These are phyloP conservation scores for Megaceryle alcyon DNA, from an alignment of 2,797 vertebrate species.

Conservation along the genomic window DNA sequence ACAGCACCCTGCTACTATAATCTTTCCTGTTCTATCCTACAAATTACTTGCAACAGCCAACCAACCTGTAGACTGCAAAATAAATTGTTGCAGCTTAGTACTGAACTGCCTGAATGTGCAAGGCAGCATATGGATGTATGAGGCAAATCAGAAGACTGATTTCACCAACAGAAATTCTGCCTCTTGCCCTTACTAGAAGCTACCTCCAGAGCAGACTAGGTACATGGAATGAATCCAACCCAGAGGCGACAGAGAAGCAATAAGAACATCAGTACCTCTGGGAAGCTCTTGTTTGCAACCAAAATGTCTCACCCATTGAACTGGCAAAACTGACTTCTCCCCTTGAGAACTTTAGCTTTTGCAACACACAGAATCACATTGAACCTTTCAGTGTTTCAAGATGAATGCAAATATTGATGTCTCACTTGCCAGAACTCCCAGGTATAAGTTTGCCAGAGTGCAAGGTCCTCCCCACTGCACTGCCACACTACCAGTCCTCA, in stretches of 20 bases:
- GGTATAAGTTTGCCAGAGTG: not conserved
- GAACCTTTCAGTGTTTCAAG: not conserved
- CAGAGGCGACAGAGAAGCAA: not conserved
- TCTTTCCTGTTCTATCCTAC: not conserved
- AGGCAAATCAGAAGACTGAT: not conserved
- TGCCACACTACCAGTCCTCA: not conserved
- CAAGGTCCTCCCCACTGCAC: not conserved
- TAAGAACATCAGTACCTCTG: not conserved
- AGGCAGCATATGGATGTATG: not conserved
- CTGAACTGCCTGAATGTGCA: not conserved
- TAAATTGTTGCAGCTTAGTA: not conserved
- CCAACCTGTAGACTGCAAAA: not conserved
- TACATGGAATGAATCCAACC: not conserved
- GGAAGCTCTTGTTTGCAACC: not conserved
- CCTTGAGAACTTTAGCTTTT: not conserved
- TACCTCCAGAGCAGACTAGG: not conserved
- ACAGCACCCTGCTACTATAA: not conserved
- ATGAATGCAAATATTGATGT: conserved; percentile 27
- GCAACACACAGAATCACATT: not conserved
- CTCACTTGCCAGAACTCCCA: not conserved
- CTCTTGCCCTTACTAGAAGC: not conserved
- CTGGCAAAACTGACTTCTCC: not conserved
- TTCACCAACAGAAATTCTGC: not conserved
- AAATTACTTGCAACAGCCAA: not conserved
- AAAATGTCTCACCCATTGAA: not conserved